These are phyloP conservation scores for Nothoprocta perdicaria DNA, from an alignment of 2,113 vertebrate species.

Conservation along the genomic window DNA sequence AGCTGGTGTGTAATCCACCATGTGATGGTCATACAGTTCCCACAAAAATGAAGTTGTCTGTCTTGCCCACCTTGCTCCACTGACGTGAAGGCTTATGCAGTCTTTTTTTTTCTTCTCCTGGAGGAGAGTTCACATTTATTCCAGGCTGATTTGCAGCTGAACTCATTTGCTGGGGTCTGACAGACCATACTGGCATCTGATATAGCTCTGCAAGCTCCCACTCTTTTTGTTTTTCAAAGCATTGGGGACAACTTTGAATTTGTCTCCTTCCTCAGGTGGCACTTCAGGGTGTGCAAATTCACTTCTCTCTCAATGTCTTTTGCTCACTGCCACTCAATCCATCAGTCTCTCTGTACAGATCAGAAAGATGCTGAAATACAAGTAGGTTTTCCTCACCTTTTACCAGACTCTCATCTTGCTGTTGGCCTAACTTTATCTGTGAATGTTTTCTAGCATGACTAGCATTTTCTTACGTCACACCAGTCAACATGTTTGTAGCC, in stretches of 20 bases:
- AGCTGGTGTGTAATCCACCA: background rate
- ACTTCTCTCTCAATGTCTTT: background rate
- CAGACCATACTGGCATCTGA: background rate
- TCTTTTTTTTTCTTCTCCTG: background rate
- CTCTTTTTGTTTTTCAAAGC: slow-evolving; percentile 7
- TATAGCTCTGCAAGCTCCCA: background rate
- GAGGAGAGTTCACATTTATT: background rate
- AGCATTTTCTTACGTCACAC: slow-evolving; percentile 30
- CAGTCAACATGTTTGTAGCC: background rate
- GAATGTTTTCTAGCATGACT: background rate
- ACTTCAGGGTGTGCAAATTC: background rate
- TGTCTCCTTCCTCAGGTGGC: background rate
- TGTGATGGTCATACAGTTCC: background rate
- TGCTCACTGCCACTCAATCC: background rate
- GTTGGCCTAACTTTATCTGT: background rate
- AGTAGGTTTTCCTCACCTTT: background rate
- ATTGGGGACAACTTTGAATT: background rate
- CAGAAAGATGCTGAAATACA: slow-evolving; percentile 7
- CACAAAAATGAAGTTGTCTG: background rate
- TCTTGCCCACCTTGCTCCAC: background rate
- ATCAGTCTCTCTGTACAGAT: background rate
- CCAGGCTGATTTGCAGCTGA: background rate
- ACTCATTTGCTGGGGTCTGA: background rate
- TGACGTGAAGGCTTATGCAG: background rate
- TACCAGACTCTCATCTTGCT: background rate